phyloP scores from a whole-genome alignment of 2,113 vertebrate species.

The Gallinago jamesoni region DNA sequence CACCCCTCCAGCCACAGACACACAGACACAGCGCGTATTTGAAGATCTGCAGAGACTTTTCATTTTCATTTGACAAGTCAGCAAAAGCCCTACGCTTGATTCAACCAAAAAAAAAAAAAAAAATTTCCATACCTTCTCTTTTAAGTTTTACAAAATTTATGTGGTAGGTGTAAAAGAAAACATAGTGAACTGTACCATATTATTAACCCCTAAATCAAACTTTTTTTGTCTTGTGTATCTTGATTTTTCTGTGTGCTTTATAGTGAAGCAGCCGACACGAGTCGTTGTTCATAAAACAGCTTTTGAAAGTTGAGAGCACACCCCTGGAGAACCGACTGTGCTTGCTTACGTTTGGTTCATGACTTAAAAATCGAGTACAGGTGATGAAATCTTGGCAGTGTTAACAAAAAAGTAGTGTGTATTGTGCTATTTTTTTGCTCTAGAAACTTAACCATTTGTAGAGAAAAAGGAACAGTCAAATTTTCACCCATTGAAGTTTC shows the following conservation, averaged over 20 bases:
- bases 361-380: slow-evolving; percentile 99
- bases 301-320: slow-evolving; percentile 99
- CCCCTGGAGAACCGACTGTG: slow-evolving; percentile 99
- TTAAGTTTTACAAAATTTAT: slow-evolving; percentile 81
- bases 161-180: slow-evolving; percentile 93
- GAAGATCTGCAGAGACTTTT: slow-evolving; percentile 68
- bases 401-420: slow-evolving; percentile 94
- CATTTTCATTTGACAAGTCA: slow-evolving; percentile 68
- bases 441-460: slow-evolving; percentile 88
- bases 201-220: slow-evolving; percentile 98
- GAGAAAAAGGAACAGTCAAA: slow-evolving; percentile 83
- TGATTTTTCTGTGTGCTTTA: slow-evolving; percentile 99
- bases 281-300: slow-evolving; percentile 99
- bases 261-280: slow-evolving; percentile 99
- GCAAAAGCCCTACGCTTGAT: slow-evolving; percentile 81
- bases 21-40: slow-evolving; percentile 49
- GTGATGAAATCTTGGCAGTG: slow-evolving; percentile 99
- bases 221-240: slow-evolving; percentile 99
- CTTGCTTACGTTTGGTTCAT: slow-evolving; percentile 99
- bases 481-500: slow-evolving; percentile 83
- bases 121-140: slow-evolving; percentile 75
- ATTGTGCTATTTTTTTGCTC: slow-evolving; percentile 97
- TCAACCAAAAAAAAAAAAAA: slow-evolving; percentile 20
- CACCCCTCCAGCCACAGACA: slow-evolving; percentile 40
- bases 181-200: slow-evolving; percentile 95